Conservation (phyloP, 1,140 invertebrate species). For the Drosophila pachea region DNA sequence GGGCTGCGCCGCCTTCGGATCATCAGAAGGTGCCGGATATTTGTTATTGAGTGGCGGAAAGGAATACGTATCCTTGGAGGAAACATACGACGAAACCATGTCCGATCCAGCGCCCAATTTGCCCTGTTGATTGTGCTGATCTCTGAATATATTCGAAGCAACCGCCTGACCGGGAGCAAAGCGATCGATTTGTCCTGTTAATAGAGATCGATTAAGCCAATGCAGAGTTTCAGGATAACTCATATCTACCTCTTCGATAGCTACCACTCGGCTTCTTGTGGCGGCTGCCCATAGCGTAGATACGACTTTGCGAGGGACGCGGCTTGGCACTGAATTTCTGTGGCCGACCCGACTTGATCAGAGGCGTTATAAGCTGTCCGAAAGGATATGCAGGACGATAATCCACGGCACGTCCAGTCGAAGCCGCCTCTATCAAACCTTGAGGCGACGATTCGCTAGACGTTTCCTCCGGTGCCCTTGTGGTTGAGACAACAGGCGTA, state of each 20-base stretch:
- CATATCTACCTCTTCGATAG: background rate
- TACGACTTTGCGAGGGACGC: slow-evolving; percentile 44
- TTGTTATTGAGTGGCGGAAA: slow-evolving; percentile 71
- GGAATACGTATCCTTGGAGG: slow-evolving; percentile 62
- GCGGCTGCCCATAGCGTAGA: slow-evolving; percentile 41
- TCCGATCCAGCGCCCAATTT: slow-evolving; percentile 58
- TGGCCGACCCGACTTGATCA: slow-evolving; percentile 51
- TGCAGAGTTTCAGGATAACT: slow-evolving; percentile 10
- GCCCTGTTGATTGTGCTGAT: slow-evolving; percentile 32
- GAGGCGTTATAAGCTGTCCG: slow-evolving; percentile 65
- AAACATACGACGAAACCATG: slow-evolving; percentile 52
- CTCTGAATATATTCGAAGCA: slow-evolving; percentile 59
- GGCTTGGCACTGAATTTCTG: slow-evolving; percentile 38
- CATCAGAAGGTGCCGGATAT: slow-evolving; percentile 62
- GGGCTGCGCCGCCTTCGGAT: slow-evolving; percentile 56
- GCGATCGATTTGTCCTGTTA: slow-evolving; percentile 57
- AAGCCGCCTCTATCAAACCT: slow-evolving; percentile 37
- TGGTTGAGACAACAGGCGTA: slow-evolving; percentile 35
- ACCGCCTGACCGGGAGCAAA: slow-evolving; percentile 69
- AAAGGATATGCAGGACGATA: slow-evolving; percentile 73
- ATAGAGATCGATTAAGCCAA: background rate
- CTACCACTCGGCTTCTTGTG: slow-evolving; percentile 42
- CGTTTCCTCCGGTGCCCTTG: background rate
- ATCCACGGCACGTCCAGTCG: slow-evolving; percentile 74
- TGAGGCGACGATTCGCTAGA: slow-evolving; percentile 21